These are phyloP conservation scores for Automeris io DNA, from an alignment of 2,888 invertebrate species.

Conservation along the genomic window DNA sequence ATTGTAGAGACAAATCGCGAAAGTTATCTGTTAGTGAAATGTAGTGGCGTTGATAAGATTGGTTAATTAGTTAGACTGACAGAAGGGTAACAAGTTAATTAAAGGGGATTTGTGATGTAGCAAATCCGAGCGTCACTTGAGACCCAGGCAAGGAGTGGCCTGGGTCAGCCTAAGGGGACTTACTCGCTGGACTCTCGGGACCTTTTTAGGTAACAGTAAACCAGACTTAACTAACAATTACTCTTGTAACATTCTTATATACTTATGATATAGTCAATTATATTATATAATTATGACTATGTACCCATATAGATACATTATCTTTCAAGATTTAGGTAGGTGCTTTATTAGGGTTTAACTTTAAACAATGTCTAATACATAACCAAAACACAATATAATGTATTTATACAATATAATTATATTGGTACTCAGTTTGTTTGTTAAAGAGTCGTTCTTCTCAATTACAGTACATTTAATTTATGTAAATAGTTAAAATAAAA, in stretches of 20 bases:
- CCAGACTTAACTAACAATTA: constrained; percentile 2
- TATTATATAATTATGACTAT: too few species aligned
- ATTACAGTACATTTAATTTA: too few species aligned
- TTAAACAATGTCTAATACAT: too few species aligned
- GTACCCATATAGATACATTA: too few species aligned
- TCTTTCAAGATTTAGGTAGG: too few species aligned
- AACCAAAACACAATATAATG: too few species aligned
- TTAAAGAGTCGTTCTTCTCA: too few species aligned
- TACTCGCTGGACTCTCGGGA: constrained; percentile 2
- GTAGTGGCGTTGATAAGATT: constrained; percentile 1
- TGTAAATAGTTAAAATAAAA: too few species aligned
- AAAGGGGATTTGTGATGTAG: constrained; percentile 42
- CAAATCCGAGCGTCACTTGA: constrained; percentile 24
- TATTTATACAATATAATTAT: too few species aligned
- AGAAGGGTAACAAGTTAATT: constrained; percentile 49
- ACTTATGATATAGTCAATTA: too few species aligned
- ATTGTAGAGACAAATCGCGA: constrained; percentile 8
- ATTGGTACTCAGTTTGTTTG: too few species aligned
- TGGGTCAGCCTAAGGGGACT: neutral
- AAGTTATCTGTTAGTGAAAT: constrained; percentile 2
- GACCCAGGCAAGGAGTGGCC: constrained; percentile 5
- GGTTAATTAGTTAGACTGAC: neutral
- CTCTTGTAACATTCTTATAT: neutral
- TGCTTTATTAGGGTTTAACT: too few species aligned
- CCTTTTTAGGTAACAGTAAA: neutral